Evolutionary conservation across 2,888 invertebrate species (phyloP).

Genomic region (Digitonthophagus gazella): DNA sequence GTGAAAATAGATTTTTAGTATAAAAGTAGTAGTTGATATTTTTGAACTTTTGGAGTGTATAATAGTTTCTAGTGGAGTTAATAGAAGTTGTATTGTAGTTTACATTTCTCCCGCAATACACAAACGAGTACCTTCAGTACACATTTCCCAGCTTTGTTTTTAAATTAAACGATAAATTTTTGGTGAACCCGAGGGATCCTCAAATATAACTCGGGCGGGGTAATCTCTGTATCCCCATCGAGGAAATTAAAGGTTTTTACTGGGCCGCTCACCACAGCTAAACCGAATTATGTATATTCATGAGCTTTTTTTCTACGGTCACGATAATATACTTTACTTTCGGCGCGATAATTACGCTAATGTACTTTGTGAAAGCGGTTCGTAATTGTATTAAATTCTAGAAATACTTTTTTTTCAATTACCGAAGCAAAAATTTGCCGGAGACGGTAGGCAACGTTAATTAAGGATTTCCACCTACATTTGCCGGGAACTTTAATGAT

Average conservation of each 20-base stretch:
- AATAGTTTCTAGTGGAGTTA: not conserved
- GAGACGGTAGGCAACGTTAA: conserved; percentile 7
- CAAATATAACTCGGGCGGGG: not conserved
- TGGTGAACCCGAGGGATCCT: not conserved
- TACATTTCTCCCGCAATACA: not conserved
- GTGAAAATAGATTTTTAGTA: not conserved
- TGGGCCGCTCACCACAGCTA: not conserved
- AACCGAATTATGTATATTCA: not conserved
- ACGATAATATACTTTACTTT: not conserved
- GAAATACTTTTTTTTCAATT: not conserved
- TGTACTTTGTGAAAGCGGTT: not conserved
- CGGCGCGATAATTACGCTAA: not conserved
- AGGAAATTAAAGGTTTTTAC: not conserved
- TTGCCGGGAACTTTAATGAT: conserved; percentile 11
- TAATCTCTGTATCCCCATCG: not conserved
- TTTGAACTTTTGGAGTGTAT: not conserved
- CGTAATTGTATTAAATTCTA: not conserved
- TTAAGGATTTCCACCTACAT: conserved; percentile 16
- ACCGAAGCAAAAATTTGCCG: not conserved
- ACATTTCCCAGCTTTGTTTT: not conserved
- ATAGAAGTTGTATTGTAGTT: not conserved
- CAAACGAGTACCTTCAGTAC: not conserved
- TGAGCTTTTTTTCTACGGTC: not conserved
- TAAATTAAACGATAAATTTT: not conserved
- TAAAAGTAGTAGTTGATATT: not conserved